Conservation (phyloP, 2,888 invertebrate species). For the Masnerella sp. region DNA sequence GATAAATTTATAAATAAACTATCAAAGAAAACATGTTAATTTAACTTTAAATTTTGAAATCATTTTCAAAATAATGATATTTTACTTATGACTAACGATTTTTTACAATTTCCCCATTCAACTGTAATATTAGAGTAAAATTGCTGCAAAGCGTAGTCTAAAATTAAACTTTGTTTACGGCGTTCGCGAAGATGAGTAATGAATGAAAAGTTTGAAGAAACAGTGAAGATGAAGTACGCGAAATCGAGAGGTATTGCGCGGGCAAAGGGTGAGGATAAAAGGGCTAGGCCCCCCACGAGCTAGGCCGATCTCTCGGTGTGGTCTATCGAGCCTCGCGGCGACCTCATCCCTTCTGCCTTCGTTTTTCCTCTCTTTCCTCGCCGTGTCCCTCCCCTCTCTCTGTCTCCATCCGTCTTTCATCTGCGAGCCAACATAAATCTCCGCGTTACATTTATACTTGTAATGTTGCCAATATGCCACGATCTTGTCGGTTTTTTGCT, state of each 20-base stretch:
- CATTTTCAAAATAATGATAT: too few species aligned
- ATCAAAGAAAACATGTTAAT: too few species aligned
- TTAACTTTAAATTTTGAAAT: too few species aligned
- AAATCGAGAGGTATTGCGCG: slow-evolving; percentile 44
- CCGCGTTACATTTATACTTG: slow-evolving; percentile 54
- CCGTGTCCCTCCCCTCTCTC: slow-evolving; percentile 49
- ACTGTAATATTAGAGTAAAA: too few species aligned
- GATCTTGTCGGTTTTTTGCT: slow-evolving; percentile 60
- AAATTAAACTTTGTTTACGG: too few species aligned
- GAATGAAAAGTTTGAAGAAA: slow-evolving; percentile 1
- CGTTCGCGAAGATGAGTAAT: not conserved
- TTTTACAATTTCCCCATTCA: too few species aligned
- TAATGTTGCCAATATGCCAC: slow-evolving; percentile 70
- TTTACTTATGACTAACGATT: too few species aligned
- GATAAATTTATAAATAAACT: too few species aligned
- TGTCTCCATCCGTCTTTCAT: slow-evolving; percentile 53
- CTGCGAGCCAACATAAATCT: slow-evolving; percentile 68
- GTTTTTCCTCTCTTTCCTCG: slow-evolving; percentile 51
- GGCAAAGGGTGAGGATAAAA: slow-evolving; percentile 68
- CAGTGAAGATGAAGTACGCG: slow-evolving; percentile 32
- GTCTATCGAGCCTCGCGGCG: slow-evolving; percentile 73
- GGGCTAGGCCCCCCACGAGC: slow-evolving; percentile 71
- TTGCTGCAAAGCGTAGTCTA: too few species aligned
- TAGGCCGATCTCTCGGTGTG: slow-evolving; percentile 71
- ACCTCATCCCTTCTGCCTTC: slow-evolving; percentile 72